Conservation (phyloP, 2,113 vertebrate genomes). For the Pelecanoides urinatrix region DNA sequence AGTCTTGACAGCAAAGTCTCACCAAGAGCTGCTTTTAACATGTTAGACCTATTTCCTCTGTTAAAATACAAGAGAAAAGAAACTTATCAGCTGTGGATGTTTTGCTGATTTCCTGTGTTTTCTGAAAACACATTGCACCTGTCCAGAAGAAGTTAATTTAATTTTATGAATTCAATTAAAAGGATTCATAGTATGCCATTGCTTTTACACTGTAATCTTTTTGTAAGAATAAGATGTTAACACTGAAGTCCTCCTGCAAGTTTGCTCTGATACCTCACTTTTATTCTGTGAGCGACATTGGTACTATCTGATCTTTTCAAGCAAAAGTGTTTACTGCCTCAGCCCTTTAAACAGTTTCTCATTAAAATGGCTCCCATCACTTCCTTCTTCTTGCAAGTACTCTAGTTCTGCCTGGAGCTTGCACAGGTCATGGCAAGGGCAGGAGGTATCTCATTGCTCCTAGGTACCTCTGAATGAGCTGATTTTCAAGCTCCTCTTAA, state of each 20-base stretch:
- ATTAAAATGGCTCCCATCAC: neutral
- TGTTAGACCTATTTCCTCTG: neutral
- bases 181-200: neutral
- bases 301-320: neutral
- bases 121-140: neutral
- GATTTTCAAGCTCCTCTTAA: neutral
- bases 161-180: constrained; percentile 1
- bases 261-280: neutral
- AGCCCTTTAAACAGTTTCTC: neutral
- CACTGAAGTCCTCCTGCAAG: neutral
- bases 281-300: neutral
- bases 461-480: neutral
- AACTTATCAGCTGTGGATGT: neutral
- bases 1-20: neutral
- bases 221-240: neutral
- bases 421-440: neutral
- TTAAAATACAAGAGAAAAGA: neutral
- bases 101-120: neutral
- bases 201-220: neutral
- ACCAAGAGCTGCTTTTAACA: neutral
- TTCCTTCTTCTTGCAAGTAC: neutral
- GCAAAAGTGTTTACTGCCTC: neutral
- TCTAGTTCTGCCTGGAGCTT: neutral
- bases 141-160: neutral
- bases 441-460: neutral